Conservation (phyloP, 2,113 vertebrate species). For the Phyllostomus discolor region DNA sequence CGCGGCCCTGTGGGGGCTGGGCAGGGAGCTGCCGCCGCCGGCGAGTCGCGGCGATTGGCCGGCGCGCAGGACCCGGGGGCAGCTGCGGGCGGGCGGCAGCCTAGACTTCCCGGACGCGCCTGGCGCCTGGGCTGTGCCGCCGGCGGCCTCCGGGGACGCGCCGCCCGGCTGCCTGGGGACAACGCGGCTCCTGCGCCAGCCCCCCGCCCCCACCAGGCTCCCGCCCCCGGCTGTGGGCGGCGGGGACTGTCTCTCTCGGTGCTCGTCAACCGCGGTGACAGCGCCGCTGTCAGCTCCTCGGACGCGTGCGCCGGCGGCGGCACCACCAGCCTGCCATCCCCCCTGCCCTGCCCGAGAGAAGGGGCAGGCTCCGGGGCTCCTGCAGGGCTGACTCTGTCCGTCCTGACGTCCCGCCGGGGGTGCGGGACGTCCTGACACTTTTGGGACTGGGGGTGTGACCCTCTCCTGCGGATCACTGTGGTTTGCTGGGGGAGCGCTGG, state of each 20-base stretch:
- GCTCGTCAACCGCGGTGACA: background rate
- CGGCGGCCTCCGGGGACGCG: constrained; percentile 50
- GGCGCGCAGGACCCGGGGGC: constrained; percentile 22
- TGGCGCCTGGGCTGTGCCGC: constrained; percentile 48
- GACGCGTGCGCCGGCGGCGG: background rate
- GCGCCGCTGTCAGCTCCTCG: background rate
- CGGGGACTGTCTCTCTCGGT: background rate
- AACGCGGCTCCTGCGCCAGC: background rate
- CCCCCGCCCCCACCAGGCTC: background rate
- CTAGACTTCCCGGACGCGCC: constrained; percentile 65
- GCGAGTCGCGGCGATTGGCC: constrained; percentile 8
- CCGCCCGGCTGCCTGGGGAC: constrained; percentile 43
- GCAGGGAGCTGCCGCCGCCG: background rate
- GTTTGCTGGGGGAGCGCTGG: too few relatives aligned
- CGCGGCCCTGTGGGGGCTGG: background rate
- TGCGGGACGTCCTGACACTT: background rate
- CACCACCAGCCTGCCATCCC: background rate
- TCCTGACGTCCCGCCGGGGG: background rate
- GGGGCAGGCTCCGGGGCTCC: background rate
- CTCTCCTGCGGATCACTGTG: background rate
- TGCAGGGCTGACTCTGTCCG: background rate
- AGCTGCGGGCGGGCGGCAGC: constrained; percentile 37
- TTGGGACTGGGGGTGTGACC: background rate
- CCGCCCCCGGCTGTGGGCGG: background rate
- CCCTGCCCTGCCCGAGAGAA: too few relatives aligned